These are phyloP conservation scores for Sinotaia quadrata DNA, from an alignment of 2,888 invertebrate genomes.

Conservation along the genomic window DNA sequence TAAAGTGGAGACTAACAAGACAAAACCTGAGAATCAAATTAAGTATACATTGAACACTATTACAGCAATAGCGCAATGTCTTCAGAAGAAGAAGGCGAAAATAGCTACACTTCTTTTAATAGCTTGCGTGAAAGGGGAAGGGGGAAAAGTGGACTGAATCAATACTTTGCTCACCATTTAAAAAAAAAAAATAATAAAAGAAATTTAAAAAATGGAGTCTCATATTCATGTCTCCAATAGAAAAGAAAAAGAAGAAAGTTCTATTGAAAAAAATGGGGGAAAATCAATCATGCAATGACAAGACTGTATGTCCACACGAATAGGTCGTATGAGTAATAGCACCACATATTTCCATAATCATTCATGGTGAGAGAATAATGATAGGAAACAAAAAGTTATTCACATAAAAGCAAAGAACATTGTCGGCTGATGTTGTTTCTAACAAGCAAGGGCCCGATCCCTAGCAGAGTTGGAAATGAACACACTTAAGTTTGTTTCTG, in stretches of 20 bases:
- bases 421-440: conserved; percentile 1
- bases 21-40: no score
- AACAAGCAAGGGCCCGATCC: no score
- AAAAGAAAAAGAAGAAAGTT: conserved; percentile 28
- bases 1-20: no score
- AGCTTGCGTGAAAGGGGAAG: background rate
- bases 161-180: conserved; percentile 29
- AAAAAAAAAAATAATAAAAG: no score
- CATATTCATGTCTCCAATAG: conserved; percentile 28
- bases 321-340: conserved; percentile 18
- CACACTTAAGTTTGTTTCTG: no score
- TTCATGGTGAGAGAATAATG: conserved; percentile 10
- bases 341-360: conserved; percentile 29
- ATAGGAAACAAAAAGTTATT: conserved; percentile 6
- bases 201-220: no score
- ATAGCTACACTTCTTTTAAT: background rate
- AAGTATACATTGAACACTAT: no score
- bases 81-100: no score
- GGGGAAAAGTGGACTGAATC: background rate
- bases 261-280: conserved; percentile 24
- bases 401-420: background rate
- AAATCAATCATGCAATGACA: conserved; percentile 28
- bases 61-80: no score
- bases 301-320: conserved; percentile 11
- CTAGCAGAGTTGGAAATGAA: no score